These are phyloP conservation scores for Odobenus rosmarus DNA, from an alignment of 2,113 vertebrate species.

Conservation along the genomic window DNA sequence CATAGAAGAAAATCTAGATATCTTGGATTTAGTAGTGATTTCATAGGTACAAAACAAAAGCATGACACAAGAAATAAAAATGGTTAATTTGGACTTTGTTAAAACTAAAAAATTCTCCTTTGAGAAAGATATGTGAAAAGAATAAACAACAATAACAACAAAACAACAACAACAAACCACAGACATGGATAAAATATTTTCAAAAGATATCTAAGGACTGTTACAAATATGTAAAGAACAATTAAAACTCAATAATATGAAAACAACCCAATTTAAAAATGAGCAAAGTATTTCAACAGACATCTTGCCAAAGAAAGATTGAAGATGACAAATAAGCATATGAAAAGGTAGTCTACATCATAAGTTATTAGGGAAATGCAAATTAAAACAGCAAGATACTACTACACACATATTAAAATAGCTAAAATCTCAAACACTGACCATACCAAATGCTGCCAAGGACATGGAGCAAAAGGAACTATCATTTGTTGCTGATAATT, in stretches of 20 bases:
- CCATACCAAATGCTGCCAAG: background rate
- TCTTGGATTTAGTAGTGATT: background rate
- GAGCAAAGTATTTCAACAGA: background rate
- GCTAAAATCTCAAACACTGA: background rate
- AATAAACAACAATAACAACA: too few relatives aligned
- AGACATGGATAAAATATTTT: background rate
- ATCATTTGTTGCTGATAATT: background rate
- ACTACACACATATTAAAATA: background rate
- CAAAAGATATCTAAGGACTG: background rate
- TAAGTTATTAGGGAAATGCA: background rate
- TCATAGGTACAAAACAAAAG: background rate
- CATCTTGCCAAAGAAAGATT: background rate
- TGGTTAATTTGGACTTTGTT: background rate
- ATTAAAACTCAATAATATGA: background rate
- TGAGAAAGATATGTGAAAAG: background rate
- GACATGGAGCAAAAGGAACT: background rate
- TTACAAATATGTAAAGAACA: background rate
- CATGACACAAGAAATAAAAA: background rate
- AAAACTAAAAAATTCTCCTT: background rate
- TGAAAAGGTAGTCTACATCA: background rate
- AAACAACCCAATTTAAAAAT: too few relatives aligned
- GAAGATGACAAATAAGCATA: background rate
- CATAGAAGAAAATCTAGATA: background rate
- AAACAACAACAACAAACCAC: too few relatives aligned
- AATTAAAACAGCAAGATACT: background rate